A percentile compares a stretch with the other conserved stretches of the same genome.
phyloP scores from a whole-genome alignment of 2,888 invertebrate species.

The Prionchulus punctatus region DNA sequence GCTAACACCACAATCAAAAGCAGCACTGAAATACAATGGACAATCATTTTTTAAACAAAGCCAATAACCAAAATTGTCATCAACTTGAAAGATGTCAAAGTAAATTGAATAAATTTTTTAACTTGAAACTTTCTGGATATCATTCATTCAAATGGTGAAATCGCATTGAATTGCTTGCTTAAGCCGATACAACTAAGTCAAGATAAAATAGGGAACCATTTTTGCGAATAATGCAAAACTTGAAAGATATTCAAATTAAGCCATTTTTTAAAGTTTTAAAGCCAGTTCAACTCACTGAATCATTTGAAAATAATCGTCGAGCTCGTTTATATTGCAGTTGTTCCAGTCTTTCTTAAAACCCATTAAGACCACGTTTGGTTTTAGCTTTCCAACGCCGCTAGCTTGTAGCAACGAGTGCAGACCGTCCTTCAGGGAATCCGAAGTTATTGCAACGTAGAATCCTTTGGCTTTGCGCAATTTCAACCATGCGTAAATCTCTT shows the following conservation, averaged over 20 bases:
- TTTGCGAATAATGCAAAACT: no score
- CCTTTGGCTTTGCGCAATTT: neutral
- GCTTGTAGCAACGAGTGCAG: constrained; percentile 30
- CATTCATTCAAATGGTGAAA: no score
- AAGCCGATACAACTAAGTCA: no score
- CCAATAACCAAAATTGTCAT: no score
- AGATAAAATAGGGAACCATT: no score
- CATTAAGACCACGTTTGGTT: constrained; percentile 80
- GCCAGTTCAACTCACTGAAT: constrained; percentile 69
- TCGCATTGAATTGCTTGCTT: no score
- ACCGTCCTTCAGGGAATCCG: constrained; percentile 13
- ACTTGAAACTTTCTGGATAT: no score
- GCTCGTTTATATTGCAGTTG: constrained; percentile 42
- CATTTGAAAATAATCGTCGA: constrained; percentile 77
- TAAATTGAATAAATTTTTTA: no score
- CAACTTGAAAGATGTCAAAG: no score
- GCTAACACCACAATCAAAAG: constrained; percentile 79
- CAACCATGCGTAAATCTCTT: neutral
- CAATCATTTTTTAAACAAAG: no score
- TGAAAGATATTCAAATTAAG: no score
- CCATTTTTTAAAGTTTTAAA: no score
- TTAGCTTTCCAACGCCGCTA: constrained; percentile 76
- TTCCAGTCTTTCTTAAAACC: constrained; percentile 90
- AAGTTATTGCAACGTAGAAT: neutral
- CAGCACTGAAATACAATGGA: constrained; percentile 55